Percentiles rank a stretch among this genome's conserved stretches.
Evolutionary conservation across 2,113 vertebrate species (phyloP).

Genomic region (Sebastes fasciatus): DNA sequence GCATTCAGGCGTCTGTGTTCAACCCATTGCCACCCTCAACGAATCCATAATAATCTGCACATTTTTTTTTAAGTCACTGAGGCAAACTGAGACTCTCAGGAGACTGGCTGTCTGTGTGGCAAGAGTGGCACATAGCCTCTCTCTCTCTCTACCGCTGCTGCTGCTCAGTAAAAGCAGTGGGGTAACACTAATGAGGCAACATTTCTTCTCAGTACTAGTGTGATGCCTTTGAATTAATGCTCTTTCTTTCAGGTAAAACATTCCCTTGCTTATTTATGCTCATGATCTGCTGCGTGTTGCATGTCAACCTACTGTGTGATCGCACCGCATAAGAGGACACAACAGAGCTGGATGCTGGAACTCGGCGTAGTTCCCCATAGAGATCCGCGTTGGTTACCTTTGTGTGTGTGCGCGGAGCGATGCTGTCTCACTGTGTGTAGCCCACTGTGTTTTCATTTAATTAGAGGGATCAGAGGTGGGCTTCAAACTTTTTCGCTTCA

Average conservation of each 20-base stretch:
- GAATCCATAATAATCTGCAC: slow-evolving; percentile 59
- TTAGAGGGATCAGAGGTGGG: slow-evolving; percentile 78
- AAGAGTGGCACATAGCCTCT: slow-evolving; percentile 54
- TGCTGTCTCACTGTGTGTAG: slow-evolving; percentile 50
- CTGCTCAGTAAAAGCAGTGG: slow-evolving; percentile 74
- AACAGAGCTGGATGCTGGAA: slow-evolving; percentile 57
- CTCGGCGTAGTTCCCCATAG: slow-evolving; percentile 55
- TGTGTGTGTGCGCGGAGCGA: slow-evolving; percentile 30
- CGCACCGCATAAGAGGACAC: slow-evolving; percentile 56
- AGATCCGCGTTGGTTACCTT: slow-evolving; percentile 54
- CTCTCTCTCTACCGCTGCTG: slow-evolving; percentile 19
- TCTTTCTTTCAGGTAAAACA: slow-evolving; percentile 78
- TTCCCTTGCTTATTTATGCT: slow-evolving; percentile 74
- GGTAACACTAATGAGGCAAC: slow-evolving; percentile 81
- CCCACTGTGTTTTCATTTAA: slow-evolving; percentile 79
- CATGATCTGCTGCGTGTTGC: slow-evolving; percentile 69
- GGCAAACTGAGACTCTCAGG: slow-evolving; percentile 62
- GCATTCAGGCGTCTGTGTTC: slow-evolving; percentile 46
- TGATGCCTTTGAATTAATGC: slow-evolving; percentile 78
- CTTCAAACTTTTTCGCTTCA: slow-evolving; percentile 72
- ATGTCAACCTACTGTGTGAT: slow-evolving; percentile 71
- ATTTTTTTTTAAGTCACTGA: slow-evolving; percentile 55
- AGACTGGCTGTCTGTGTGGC: slow-evolving; percentile 56
- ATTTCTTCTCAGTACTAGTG: slow-evolving; percentile 65
- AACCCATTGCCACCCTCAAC: slow-evolving; percentile 43